A percentile compares a stretch with the other conserved stretches of the same genome.
These are phyloP conservation scores for Lutjanus argentimaculatus DNA, from an alignment of 2,797 vertebrate genomes.

Conservation along the genomic window DNA sequence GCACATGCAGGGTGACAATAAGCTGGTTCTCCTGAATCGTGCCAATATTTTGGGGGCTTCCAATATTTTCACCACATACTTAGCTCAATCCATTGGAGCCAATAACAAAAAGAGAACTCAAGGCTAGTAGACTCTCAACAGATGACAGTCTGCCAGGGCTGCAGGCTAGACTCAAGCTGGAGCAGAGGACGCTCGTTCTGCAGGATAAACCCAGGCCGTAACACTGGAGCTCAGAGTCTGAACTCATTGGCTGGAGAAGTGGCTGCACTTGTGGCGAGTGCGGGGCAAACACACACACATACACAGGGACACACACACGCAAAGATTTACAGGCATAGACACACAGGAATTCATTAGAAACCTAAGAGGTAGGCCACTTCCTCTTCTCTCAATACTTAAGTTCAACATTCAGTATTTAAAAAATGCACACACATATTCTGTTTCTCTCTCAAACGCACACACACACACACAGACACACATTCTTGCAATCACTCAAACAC, in stretches of 20 bases:
- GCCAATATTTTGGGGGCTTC: slow-evolving; percentile 71
- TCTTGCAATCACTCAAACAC: slow-evolving; percentile 39
- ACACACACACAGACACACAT: slow-evolving; percentile 26
- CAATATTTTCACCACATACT: slow-evolving; percentile 69
- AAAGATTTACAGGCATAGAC: slow-evolving; percentile 34
- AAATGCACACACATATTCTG: slow-evolving; percentile 26
- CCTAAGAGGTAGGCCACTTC: slow-evolving; percentile 20
- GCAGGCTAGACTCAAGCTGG: slow-evolving; percentile 65
- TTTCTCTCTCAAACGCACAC: neutral
- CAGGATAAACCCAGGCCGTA: slow-evolving; percentile 59
- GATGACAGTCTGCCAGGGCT: slow-evolving; percentile 70
- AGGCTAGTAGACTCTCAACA: slow-evolving; percentile 66
- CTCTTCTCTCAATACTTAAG: slow-evolving; percentile 43
- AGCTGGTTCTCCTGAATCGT: slow-evolving; percentile 49
- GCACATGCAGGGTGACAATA: slow-evolving; percentile 35
- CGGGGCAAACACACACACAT: slow-evolving; percentile 33
- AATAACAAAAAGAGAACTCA: slow-evolving; percentile 58
- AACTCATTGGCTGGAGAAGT: slow-evolving; percentile 65
- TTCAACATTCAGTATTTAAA: slow-evolving; percentile 52
- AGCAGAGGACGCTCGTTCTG: slow-evolving; percentile 54
- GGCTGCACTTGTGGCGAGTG: slow-evolving; percentile 53
- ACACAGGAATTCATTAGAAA: slow-evolving; percentile 46
- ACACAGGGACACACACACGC: slow-evolving; percentile 26
- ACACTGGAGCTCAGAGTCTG: slow-evolving; percentile 46
- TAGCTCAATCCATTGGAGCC: slow-evolving; percentile 63